Evolutionary conservation across 1,140 invertebrate genomes (phyloP).

Genomic region (Ips typographus): DNA sequence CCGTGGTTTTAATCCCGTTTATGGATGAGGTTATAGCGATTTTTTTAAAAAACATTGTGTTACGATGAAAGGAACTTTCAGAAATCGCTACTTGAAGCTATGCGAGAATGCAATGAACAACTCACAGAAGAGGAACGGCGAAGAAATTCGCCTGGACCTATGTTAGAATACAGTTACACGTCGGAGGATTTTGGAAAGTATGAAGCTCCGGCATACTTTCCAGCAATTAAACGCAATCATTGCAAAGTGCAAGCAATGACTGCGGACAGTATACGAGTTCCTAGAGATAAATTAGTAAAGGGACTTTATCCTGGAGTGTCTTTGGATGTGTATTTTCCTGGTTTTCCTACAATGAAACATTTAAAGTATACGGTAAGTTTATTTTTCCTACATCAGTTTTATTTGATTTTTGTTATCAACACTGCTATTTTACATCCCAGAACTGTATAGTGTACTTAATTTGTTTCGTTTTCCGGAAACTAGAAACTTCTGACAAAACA

Average conservation of each 20-base stretch:
- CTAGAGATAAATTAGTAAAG: slow-evolving; percentile 64
- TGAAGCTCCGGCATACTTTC: slow-evolving; percentile 67
- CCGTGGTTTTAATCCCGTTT: slow-evolving; percentile 94
- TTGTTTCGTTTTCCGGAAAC: background rate
- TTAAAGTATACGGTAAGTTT: slow-evolving; percentile 71
- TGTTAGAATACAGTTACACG: slow-evolving; percentile 75
- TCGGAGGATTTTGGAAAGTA: slow-evolving; percentile 58
- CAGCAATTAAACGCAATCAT: slow-evolving; percentile 61
- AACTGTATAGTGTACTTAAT: no score
- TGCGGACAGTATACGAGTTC: slow-evolving; percentile 63
- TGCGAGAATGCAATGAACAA: slow-evolving; percentile 67
- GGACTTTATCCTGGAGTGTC: slow-evolving; percentile 73
- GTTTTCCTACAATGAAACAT: slow-evolving; percentile 89
- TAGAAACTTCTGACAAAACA: slow-evolving; percentile 22
- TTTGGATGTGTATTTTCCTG: slow-evolving; percentile 75
- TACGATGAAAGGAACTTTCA: slow-evolving; percentile 45
- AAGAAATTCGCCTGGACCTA: slow-evolving; percentile 83
- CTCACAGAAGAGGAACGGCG: slow-evolving; percentile 72
- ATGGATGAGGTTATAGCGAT: slow-evolving; percentile 82
- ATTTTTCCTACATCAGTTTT: background rate
- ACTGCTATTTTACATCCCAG: no score
- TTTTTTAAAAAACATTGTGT: background rate
- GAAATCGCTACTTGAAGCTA: slow-evolving; percentile 72
- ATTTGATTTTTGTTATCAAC: background rate
- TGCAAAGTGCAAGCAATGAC: slow-evolving; percentile 58